Evolutionary conservation across 2,888 invertebrate genomes (phyloP), one percentile per base, ranked within the genome.

Genomic region (Philopedon plagiatum): DNA sequence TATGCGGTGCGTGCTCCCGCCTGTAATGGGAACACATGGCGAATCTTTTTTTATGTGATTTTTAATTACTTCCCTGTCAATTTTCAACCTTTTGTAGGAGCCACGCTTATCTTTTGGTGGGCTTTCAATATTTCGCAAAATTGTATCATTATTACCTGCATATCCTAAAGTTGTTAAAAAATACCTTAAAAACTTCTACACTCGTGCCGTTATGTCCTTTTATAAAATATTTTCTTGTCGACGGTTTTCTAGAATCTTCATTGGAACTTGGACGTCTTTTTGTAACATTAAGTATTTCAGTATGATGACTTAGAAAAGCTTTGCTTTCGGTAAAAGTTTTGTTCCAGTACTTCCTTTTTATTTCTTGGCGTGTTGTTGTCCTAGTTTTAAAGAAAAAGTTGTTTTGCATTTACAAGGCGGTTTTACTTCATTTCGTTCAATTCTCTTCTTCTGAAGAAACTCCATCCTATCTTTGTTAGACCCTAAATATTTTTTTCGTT

Each of bases 21-120:
- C n/a, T n/a, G n/a, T n/a, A n/a, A n/a, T n/a, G n/a, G n/a, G n/a
- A n/a, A n/a, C n/a, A n/a, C n/a, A n/a, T n/a, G n/a, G n/a, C n/a
- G n/a, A n/a, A n/a, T n/a, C n/a, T n/a, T n/a, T n/a, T n/a, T n/a
- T n/a, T n/a, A n/a, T n/a, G n/a, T n/a, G n/a, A n/a, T n/a, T n/a
- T n/a, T n/a, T n/a, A n/a, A n/a, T n/a, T n/a, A n/a, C n/a, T n/a
- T n/a, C n/a, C n/a, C n/a, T n/a, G n/a, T n/a, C 15, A 41, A 41
- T 41, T 41, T 41, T 41, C 2, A 15, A 2, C 39, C 39, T 41
- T 41, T 15, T 41, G 39, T 41, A 41, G 8, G 39, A 41, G 3
- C 39, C 39, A 41, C 39, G 39, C 8, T 41, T 41, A 41, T 41
- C 39, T 41, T 13, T 41, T 41, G 39, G 39, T 41, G 39, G 39